Conservation (phyloP, 2,888 invertebrate species). For the Pilophorus perplexus region DNA sequence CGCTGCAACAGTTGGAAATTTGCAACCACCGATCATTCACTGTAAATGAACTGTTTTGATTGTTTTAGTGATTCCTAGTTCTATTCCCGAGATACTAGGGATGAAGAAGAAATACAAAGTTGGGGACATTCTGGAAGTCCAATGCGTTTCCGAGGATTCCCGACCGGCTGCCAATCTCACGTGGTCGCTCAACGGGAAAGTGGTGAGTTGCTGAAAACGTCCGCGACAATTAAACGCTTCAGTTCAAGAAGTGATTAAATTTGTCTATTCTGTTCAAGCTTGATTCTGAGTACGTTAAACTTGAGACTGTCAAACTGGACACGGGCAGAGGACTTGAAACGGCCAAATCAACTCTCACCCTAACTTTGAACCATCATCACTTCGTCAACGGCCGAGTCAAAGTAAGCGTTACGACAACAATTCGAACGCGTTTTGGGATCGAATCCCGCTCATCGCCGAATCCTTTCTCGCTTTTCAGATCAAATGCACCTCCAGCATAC, state of each 20-base stretch:
- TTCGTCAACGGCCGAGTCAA: conserved; percentile 46
- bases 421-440: too few relatives aligned
- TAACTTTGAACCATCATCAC: conserved; percentile 45
- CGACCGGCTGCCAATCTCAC: conserved; percentile 49
- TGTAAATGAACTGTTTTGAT: neutral
- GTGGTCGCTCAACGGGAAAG: conserved; percentile 48
- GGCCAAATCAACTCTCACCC: conserved; percentile 44
- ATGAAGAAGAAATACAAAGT: conserved; percentile 47
- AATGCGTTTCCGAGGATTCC: conserved; percentile 48
- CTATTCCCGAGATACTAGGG: conserved; percentile 47
- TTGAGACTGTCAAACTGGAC: conserved; percentile 40
- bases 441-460: too few relatives aligned
- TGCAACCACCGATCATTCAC: too few relatives aligned
- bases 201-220: conserved; percentile 42
- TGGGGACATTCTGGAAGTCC: conserved; percentile 47
- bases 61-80: conserved; percentile 47
- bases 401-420: conserved; percentile 28
- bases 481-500: conserved; percentile 65
- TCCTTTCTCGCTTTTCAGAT: conserved; percentile 54
- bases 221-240: neutral
- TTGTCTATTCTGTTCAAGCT: too few relatives aligned
- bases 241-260: neutral
- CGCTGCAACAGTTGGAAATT: neutral
- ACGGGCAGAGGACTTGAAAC: conserved; percentile 45
- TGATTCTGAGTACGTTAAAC: conserved; percentile 43